phyloP scores from a whole-genome alignment of 2,888 invertebrate species.

The Polydesmus complanatus region DNA sequence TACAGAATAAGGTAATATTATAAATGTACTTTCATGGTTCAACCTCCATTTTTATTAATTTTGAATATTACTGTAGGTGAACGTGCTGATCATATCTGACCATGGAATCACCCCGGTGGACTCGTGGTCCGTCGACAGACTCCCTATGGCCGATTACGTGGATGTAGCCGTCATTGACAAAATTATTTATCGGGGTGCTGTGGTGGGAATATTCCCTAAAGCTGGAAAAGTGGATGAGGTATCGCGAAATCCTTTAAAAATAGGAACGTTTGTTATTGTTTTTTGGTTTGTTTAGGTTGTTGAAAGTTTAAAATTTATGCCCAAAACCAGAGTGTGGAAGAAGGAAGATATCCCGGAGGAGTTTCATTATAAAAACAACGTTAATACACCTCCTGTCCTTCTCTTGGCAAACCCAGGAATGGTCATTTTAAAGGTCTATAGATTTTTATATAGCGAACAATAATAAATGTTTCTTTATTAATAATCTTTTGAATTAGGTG shows the following conservation, averaged over 20 bases:
- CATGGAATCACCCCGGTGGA: slow-evolving; percentile 30
- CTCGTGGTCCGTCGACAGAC: slow-evolving; percentile 21
- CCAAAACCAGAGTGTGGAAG: slow-evolving; percentile 21
- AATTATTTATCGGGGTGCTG: slow-evolving; percentile 25
- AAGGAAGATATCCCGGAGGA: slow-evolving; percentile 28
- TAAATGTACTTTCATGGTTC: too few relatives aligned
- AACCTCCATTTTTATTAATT: background rate
- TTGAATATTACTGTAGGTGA: slow-evolving; percentile 24
- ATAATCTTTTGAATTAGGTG: too few relatives aligned
- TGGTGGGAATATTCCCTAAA: slow-evolving; percentile 25
- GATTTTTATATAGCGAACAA: too few relatives aligned
- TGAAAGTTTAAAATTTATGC: slow-evolving; percentile 7
- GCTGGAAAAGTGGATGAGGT: slow-evolving; percentile 21
- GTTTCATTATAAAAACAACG: slow-evolving; percentile 30
- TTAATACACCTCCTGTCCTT: slow-evolving; percentile 28
- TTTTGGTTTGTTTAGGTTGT: too few relatives aligned
- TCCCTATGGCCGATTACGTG: slow-evolving; percentile 25
- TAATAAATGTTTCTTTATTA: too few relatives aligned
- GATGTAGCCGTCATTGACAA: slow-evolving; percentile 23
- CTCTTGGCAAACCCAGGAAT: slow-evolving; percentile 29
- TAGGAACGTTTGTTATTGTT: too few relatives aligned
- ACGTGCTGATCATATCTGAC: slow-evolving; percentile 30
- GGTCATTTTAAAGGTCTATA: slow-evolving; percentile 14
- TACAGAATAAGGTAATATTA: slow-evolving; percentile 9
- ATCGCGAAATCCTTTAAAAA: too few relatives aligned